Base-by-base conservation (phyloP, 2,113 vertebrate genomes). In the Bos indicus region DNA sequence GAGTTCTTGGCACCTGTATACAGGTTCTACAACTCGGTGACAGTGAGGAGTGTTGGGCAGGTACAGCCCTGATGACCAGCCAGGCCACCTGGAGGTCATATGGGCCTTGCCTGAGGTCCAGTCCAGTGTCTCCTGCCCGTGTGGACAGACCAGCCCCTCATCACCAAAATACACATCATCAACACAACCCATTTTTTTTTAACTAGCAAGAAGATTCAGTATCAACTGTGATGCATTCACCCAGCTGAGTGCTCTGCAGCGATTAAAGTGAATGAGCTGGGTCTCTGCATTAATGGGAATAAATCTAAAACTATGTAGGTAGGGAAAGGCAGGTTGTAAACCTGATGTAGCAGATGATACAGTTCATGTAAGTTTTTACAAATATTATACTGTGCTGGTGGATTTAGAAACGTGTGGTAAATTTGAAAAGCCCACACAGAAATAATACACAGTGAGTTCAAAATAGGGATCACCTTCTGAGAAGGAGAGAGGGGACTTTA, bases 1-100 rank as follows among this genome's bases (percentile, higher is more conserved):
- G 19, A 19, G 3, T 26, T 52, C 43, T n/a, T 40, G 2, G 13
- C 74, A 14, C 56, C 51, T 11, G 33, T 7, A 5, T 5, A 0
- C 13, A 1, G 36, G 36, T 6, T 14, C 21, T 12, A 28, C 48
- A 25, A 1, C 1, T n/a, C 3, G 36, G n/a, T 19, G 2, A 15
- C 12, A 54, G 26, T 2, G 26, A 60, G 62, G 25, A 6, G 25
- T 25, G 43, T 25, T 2, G 17, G 54, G 62, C 43, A 25, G 33
- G 26, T 5, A 7, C 59, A 85, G 60, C 4, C 88, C 40, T 28
- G 5, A 2, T 0, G 7, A 25, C 52, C 51, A 57, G 28, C 43
- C 21, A 48, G 12, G 17, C 8, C 46, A 13, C 57, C 80, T 26
- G 3, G 0, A 16, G 7, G 92, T 40, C 48, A 33, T 0, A 11